These are phyloP conservation scores for Teleogryllus oceanicus DNA, from an alignment of 2,888 invertebrate genomes.

Conservation along the genomic window DNA sequence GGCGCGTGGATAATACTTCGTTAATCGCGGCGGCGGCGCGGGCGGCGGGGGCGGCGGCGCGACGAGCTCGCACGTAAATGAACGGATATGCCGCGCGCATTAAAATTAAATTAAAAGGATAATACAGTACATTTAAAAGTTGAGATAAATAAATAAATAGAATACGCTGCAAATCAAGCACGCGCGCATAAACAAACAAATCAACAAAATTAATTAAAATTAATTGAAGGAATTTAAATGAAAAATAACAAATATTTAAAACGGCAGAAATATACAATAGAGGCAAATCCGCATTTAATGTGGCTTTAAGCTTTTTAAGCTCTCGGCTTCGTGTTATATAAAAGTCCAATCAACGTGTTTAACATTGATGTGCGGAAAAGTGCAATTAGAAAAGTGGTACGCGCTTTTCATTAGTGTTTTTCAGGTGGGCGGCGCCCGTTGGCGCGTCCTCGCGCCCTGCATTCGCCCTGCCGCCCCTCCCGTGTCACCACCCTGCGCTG, in stretches of 20 bases:
- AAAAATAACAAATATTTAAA: constrained; percentile 18
- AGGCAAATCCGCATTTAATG: constrained; percentile 6
- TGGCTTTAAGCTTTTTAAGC: constrained; percentile 18
- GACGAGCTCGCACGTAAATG: constrained; percentile 18
- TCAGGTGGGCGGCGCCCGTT: neutral
- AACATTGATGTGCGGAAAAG: constrained; percentile 1
- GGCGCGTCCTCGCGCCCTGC: neutral
- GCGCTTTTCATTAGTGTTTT: neutral
- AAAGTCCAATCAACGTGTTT: constrained; percentile 18
- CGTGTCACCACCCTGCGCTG: neutral
- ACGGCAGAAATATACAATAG: constrained; percentile 18
- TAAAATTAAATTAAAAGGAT: constrained; percentile 18
- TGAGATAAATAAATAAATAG: constrained; percentile 18
- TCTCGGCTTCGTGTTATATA: neutral
- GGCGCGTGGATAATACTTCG: constrained; percentile 5
- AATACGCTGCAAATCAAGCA: constrained; percentile 18
- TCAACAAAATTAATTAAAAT: constrained; percentile 18
- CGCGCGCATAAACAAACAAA: constrained; percentile 18
- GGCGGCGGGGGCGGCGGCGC: neutral
- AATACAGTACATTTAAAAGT: constrained; percentile 5
- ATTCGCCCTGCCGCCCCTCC: neutral
- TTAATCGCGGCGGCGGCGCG: neutral
- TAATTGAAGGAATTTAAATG: constrained; percentile 11
- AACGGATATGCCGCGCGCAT: constrained; percentile 9
- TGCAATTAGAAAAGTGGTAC: neutral